These are phyloP conservation scores for Seladonia tumulorum DNA, from an alignment of 2,888 invertebrate species.

Conservation along the genomic window DNA sequence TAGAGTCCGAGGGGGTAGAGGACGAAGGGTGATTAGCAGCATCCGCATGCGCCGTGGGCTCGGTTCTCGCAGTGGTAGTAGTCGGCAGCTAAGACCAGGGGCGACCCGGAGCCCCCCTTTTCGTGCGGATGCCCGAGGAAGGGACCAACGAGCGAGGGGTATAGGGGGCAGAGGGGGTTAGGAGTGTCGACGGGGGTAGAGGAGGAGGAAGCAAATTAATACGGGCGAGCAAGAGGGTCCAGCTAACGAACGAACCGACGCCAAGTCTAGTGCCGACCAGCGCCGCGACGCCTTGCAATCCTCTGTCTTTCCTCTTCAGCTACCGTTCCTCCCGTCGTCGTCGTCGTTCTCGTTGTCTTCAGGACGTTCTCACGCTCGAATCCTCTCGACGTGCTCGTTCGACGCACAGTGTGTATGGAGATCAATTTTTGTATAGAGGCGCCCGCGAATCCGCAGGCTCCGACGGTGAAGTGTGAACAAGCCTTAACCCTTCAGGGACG, in stretches of 20 bases:
- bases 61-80: constrained; percentile 59
- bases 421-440: constrained; percentile 45
- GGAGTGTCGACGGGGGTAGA: constrained; percentile 54
- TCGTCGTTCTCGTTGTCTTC: constrained; percentile 17
- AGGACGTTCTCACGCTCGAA: constrained; percentile 18
- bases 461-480: constrained; percentile 68
- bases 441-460: constrained; percentile 45
- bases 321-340: constrained; percentile 20
- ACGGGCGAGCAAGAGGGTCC: constrained; percentile 82
- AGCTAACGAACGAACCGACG: constrained; percentile 83
- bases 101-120: constrained; percentile 76
- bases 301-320: constrained; percentile 57
- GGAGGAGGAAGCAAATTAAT: constrained; percentile 83
- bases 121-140: constrained; percentile 65
- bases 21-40: constrained; percentile 78
- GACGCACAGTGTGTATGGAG: constrained; percentile 54
- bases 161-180: constrained; percentile 25
- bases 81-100: constrained; percentile 76
- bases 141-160: constrained; percentile 43
- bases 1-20: constrained; percentile 70
- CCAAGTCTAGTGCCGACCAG: constrained; percentile 83
- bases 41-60: constrained; percentile 79
- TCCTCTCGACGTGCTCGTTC: constrained; percentile 35
- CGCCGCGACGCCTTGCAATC: constrained; percentile 76
- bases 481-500: constrained; percentile 36